phyloP scores from a whole-genome alignment of 2,797 vertebrate species.

The Acropternis orthonyx region DNA sequence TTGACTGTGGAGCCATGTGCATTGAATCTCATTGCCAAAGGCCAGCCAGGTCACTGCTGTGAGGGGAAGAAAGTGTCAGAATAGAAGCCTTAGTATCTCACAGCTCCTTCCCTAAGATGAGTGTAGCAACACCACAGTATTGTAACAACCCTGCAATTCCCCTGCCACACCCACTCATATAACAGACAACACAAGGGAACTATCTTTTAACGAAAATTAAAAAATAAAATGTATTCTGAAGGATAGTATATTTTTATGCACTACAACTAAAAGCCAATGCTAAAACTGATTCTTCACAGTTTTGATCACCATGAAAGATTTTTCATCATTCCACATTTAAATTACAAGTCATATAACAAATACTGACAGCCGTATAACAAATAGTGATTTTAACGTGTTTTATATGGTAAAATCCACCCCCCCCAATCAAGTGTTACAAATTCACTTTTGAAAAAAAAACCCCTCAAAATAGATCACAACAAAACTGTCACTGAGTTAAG shows the following conservation, averaged over 20 bases:
- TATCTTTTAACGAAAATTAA: background rate
- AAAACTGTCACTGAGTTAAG: constrained; percentile 62
- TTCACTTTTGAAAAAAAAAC: constrained; percentile 37
- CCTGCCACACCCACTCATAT: background rate
- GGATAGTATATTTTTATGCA: background rate
- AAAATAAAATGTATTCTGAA: background rate
- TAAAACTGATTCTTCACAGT: constrained; percentile 35
- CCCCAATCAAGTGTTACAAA: constrained; percentile 22
- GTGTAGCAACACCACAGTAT: constrained; percentile 25
- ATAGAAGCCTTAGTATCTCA: constrained; percentile 79
- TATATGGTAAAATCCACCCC: background rate
- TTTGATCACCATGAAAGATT: constrained; percentile 2
- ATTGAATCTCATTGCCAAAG: constrained; percentile 88
- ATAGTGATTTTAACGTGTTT: background rate
- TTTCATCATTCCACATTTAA: constrained; percentile 24
- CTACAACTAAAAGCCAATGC: background rate
- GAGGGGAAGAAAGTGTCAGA: constrained; percentile 81
- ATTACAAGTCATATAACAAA: constrained; percentile 50
- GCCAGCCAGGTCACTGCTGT: constrained; percentile 82
- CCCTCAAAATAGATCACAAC: constrained; percentile 41
- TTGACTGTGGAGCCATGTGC: constrained; percentile 85
- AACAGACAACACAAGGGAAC: background rate
- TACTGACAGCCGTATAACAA: constrained; percentile 64
- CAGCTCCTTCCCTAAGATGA: constrained; percentile 33
- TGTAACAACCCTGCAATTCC: background rate